Base-by-base conservation (phyloP, 2,888 invertebrate species). In the Rhabditoides inermis region DNA sequence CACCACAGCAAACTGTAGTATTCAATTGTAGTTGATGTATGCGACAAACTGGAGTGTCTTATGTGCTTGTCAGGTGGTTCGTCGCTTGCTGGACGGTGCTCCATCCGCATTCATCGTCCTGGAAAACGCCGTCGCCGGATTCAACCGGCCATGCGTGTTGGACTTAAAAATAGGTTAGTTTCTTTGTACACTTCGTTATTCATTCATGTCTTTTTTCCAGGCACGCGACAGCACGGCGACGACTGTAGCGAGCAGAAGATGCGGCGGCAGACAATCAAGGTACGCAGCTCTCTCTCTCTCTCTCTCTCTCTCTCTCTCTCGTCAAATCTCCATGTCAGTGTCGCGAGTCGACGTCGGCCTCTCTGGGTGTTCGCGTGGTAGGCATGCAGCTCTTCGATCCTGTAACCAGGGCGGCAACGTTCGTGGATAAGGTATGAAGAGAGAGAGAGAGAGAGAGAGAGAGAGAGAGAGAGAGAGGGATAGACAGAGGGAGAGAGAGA, bases 201-300 rank as follows among this genome's bases (percentile, higher is more conserved):
- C 39, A 12, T n/a, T 15, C 6, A n/a, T 15, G 18, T 6, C n/a
- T 39, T 10, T 39, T 18, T 39, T 39, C 61, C 65, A 90, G 90
- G 90, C 57, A 89, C 88, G 49, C 83, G 90, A 56, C 90, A 90
- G 77, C 89, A 90, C 77, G 90, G 88, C 18, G 90, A 90, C 78
- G 90, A 90, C 80, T 90, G 60, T 32, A 44, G 65, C n/a, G 68
- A 71, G 51, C 88, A 88, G 79, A 89, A 89, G 55, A 90, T 90
- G 79, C 90, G 90, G 77, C 87, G 88, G 27, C 88, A 88, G 39
- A 88, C 87, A 77, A 90, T 90, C 0, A 89, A 48, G 88, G 12
- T 2, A 56, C 59, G 1, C 47, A 12, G 1, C 22, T 39, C 22
- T 39, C 22, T 1, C n/a, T 39, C 40, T 18, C 22, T 39, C 22